phyloP scores from a whole-genome alignment of 1,140 invertebrate genomes.

The Micrasema longulum region DNA sequence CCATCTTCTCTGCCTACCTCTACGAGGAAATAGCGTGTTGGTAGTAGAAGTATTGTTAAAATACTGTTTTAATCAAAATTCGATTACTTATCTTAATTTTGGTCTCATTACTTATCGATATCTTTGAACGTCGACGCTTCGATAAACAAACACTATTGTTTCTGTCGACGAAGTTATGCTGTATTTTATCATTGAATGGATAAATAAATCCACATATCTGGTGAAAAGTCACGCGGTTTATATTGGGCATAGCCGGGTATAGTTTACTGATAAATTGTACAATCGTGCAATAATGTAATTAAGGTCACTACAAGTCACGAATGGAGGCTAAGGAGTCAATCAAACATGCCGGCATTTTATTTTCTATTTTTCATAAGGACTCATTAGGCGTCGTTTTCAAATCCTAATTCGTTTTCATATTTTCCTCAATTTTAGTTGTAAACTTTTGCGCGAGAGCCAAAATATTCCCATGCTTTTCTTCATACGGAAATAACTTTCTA shows the following conservation, averaged over 20 bases:
- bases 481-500: neutral
- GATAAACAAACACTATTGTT: no score
- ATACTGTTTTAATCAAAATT: no score
- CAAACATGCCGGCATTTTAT: conserved; percentile 15
- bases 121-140: no score
- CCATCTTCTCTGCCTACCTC: no score
- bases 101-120: no score
- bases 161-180: no score
- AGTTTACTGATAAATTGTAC: conserved; percentile 29
- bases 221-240: neutral
- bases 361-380: neutral
- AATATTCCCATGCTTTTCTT: neutral
- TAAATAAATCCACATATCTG: no score
- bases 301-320: conserved; percentile 34
- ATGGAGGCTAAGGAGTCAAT: conserved; percentile 31
- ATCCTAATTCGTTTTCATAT: neutral
- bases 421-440: neutral
- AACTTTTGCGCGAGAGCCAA: no score
- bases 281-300: conserved; percentile 23
- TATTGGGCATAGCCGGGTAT: neutral
- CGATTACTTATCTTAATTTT: no score
- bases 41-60: no score
- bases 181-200: no score
- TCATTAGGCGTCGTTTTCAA: conserved; percentile 24
- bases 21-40: no score